Base-by-base conservation (phyloP, 2,113 vertebrate species). In the Takifugu bimaculatus region DNA sequence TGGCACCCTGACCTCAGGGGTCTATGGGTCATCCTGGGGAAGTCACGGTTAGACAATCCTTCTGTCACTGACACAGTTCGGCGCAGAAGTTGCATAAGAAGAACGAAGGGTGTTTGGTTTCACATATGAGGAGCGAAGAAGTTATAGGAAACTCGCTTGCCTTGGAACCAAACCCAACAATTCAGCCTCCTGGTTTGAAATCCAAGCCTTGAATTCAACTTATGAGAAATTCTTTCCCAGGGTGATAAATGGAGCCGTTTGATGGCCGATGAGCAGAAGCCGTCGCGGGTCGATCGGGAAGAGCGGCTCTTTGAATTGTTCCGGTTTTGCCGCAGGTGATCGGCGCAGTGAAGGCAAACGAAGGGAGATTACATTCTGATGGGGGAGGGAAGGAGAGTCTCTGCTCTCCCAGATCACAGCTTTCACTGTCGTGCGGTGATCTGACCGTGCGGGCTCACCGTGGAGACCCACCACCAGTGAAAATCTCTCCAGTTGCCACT, bases 401-500 rank as follows among this genome's bases (percentile, higher is more conserved):
- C 35, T 39, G 35, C 35, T 39, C 35, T 45, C 13, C 44, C 25
- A 25, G 49, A 50, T 26, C 10, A 50, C 26, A 45, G 14, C 14
- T 45, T 45, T 45, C 49, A 26, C 20, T 11, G 4, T 4, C 26
- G 26, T 47, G 15, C 4, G 25, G 25, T 10, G 14, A 15, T 13
- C n/a, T 45, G 43, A 50, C 72, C 42, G 63, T 74, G 63, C 65
- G 20, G 64, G 68, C 64, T 55, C 26, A 53, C 70, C 65, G 57
- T 0, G 51, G 32, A 14, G 44, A 49, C 10, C 45, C 44, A 26
- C 65, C 63, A 85, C 82, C 73, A 80, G 72, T 71, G 66, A 72
- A 60, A 76, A 62, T 59, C 32, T 26, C 57, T 60, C 45, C 63
- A 57, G 68, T 75, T 56, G 62, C 55, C 63, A 77, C 78, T 77